Conservation (phyloP, 1,140 invertebrate genomes). For the Tetragnatha versicolor region DNA sequence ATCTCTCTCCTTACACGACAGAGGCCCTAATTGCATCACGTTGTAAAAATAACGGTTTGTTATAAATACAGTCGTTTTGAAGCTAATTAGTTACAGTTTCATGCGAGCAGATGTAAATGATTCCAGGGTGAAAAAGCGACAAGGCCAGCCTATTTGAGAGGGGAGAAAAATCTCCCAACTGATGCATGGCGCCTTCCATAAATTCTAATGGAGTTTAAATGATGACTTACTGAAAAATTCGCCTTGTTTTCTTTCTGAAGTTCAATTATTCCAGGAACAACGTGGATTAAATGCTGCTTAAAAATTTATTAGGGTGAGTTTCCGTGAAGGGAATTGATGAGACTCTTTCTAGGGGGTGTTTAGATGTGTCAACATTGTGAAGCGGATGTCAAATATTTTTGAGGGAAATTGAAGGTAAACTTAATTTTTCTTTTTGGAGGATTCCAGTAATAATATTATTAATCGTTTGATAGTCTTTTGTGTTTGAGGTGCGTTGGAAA, state of each 20-base stretch:
- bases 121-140: conserved; percentile 8
- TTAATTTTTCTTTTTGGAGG: too few species aligned
- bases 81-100: conserved; percentile 23
- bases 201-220: conserved; percentile 14
- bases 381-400: too few species aligned
- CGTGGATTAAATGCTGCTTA: too few species aligned
- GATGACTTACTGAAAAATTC: neutral
- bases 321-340: too few species aligned
- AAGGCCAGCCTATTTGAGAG: neutral
- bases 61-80: conserved; percentile 5
- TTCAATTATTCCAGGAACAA: neutral
- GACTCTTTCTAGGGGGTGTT: too few species aligned
- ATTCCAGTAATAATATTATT: too few species aligned
- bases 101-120: conserved; percentile 27
- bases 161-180: neutral
- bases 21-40: conserved; percentile 1
- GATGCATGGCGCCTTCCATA: neutral
- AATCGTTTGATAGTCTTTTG: too few species aligned
- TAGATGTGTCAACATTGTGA: too few species aligned
- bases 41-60: conserved; percentile 20
- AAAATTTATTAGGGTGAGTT: too few species aligned
- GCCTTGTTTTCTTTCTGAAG: neutral
- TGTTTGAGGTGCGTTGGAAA: too few species aligned
- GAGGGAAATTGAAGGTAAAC: too few species aligned
- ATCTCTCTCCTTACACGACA: too few species aligned